Conservation (phyloP, 2,113 vertebrate species). For the Thryonomys swinderianus region DNA sequence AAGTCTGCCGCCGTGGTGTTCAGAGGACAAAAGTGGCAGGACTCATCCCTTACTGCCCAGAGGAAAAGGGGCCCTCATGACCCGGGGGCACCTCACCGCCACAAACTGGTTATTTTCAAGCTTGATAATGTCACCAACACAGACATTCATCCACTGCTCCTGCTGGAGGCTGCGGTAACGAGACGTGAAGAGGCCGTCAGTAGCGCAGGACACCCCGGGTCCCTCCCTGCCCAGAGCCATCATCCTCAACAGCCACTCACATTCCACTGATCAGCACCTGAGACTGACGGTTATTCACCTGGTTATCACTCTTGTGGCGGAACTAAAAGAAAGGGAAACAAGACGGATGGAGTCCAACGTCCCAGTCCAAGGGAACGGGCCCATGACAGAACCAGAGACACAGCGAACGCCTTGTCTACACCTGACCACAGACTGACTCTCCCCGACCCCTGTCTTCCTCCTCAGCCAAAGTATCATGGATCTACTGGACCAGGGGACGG, state of each 20-base stretch:
- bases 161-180: conserved; percentile 89
- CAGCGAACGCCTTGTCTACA: accelerated
- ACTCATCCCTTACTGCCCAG: not conserved
- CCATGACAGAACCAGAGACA: accelerated
- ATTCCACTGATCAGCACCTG: conserved; percentile 94
- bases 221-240: not conserved
- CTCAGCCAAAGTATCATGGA: too few relatives aligned
- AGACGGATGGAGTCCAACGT: not conserved
- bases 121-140: conserved; percentile 97
- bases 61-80: not conserved
- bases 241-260: conserved; percentile 87
- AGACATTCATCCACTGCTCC: conserved; percentile 97
- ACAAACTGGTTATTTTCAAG: conserved; percentile 98
- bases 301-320: conserved; percentile 97
- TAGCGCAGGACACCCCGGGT: not conserved
- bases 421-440: not conserved
- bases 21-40: not conserved
- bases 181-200: not conserved
- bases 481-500: not conserved
- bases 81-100: conserved; percentile 87
- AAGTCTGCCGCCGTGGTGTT: not conserved
- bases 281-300: conserved; percentile 98
- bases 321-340: conserved; percentile 86
- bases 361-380: too few relatives aligned
- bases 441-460: not conserved